Percentiles rank a stretch among this genome's conserved stretches.
These are phyloP conservation scores for Eristalis pertinax DNA, from an alignment of 2,888 invertebrate genomes.

Conservation along the genomic window DNA sequence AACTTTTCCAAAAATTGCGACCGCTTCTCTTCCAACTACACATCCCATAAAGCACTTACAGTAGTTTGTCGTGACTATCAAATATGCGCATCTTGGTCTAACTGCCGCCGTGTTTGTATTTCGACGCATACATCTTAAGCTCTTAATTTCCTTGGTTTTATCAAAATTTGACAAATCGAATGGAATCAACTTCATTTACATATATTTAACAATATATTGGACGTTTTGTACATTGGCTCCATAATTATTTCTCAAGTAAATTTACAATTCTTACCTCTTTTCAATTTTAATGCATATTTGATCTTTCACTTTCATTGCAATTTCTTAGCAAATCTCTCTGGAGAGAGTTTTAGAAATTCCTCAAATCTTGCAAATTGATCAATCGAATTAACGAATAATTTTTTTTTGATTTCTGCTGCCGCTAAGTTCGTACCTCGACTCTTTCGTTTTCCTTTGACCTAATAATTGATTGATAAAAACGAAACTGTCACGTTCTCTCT, in stretches of 20 bases:
- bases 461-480: conserved; percentile 17
- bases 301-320: not conserved
- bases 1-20: no score
- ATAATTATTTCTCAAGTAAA: not conserved
- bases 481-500: conserved; percentile 13
- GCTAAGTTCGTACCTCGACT: conserved; percentile 44
- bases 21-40: no score
- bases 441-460: conserved; percentile 60
- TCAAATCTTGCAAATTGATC: not conserved
- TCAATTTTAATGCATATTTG: not conserved
- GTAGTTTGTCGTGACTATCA: no score
- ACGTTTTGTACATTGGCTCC: no score
- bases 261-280: not conserved
- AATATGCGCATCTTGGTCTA: no score
- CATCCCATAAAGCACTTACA: no score
- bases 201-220: no score
- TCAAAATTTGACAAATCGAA: no score
- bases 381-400: not conserved
- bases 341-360: conserved; percentile 4
- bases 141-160: no score
- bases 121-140: no score
- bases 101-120: no score
- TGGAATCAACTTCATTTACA: no score
- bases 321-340: not conserved
- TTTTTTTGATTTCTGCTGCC: not conserved